Evolutionary conservation across 2,888 invertebrate genomes (phyloP).

Genomic region (Sinodicranocentrus sp.): DNA sequence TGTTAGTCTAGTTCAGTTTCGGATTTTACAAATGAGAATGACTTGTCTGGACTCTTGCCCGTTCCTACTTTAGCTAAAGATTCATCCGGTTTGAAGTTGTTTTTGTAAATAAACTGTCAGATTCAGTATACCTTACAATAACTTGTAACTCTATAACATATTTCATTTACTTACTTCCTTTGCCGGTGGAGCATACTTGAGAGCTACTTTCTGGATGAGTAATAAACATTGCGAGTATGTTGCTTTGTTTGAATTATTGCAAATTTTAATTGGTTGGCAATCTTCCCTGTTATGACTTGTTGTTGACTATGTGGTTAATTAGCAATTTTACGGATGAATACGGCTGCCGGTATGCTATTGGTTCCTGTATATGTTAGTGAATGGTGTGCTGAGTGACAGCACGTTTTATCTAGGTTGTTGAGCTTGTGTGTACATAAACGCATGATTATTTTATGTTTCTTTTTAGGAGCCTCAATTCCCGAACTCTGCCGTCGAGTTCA

Average conservation of each 20-base stretch:
- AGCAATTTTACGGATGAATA: conserved; percentile 54
- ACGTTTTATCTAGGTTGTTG: conserved; percentile 5
- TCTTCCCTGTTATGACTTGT: conserved; percentile 29
- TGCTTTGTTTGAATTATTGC: conserved; percentile 25
- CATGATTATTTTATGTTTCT: conserved; percentile 5
- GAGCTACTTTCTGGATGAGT: not conserved
- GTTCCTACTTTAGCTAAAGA: conserved; percentile 6
- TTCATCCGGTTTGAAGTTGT: conserved; percentile 22
- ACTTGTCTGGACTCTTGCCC: conserved; percentile 46
- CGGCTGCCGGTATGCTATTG: conserved; percentile 11
- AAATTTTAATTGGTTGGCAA: conserved; percentile 33
- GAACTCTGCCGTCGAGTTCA: conserved; percentile 75
- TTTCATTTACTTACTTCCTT: conserved; percentile 15
- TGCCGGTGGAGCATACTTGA: not conserved
- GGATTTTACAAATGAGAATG: no score
- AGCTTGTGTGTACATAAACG: not conserved
- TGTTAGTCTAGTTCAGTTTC: no score
- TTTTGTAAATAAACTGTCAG: conserved; percentile 35
- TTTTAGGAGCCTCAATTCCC: conserved; percentile 74
- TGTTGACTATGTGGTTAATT: conserved; percentile 37
- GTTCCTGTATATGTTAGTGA: conserved; percentile 2
- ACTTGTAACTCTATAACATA: conserved; percentile 6
- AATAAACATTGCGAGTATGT: no score
- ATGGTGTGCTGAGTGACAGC: not conserved
- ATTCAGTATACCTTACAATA: not conserved